Base-by-base conservation (phyloP, 1,140 invertebrate species). In the Coenobita brevimanus region DNA sequence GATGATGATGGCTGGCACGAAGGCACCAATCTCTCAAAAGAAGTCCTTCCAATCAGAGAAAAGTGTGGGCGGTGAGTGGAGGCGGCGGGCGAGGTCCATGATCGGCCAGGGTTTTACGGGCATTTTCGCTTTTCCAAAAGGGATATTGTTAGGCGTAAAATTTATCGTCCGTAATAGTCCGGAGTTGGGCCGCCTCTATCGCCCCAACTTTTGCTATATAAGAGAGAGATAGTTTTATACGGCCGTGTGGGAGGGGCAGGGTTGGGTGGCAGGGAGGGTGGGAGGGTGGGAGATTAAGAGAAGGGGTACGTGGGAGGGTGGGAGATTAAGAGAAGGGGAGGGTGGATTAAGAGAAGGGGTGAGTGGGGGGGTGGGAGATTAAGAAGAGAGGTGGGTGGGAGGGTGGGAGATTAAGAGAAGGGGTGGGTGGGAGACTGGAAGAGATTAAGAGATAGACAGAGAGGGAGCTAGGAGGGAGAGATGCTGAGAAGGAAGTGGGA, bases 141-240 rank as follows among this genome's bases (percentile, higher is more conserved):
- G 76, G 84, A 87, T 87, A 87, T 87, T 87, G 84, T 87, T 60
- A 46, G 76, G 41, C 84, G 69, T 87, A 87, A 87, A 87, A 79
- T 87, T 87, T 87, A 87, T 87, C 84, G 84, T 87, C 84, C 75
- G 84, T 87, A 54, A 87, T 79, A 71, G 75, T 75, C 50, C 50
- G 71, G 84, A 67, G 60, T 54, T 78, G 38, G 41, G 75, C 57
- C 41, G 84, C 84, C 60, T 79, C 38, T 79, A 87, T 69, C 84
- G 62, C 27, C 33, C 62, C 62, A 87, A 79, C 76, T 87, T 87
- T 75, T 80, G 75, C 38, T 69, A 79, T 87, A 79, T 78, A 79
- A 79, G 62, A 80, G 43, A 27, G 76, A 69, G 75, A 80, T 87
- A 79, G 46, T 76, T 87, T 80, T 87, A 79, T 87, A 87, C 46